A percentile compares a stretch with the other conserved stretches of the same genome.
Conservation (phyloP, 2,888 invertebrate genomes). For the Pammene aurita region DNA sequence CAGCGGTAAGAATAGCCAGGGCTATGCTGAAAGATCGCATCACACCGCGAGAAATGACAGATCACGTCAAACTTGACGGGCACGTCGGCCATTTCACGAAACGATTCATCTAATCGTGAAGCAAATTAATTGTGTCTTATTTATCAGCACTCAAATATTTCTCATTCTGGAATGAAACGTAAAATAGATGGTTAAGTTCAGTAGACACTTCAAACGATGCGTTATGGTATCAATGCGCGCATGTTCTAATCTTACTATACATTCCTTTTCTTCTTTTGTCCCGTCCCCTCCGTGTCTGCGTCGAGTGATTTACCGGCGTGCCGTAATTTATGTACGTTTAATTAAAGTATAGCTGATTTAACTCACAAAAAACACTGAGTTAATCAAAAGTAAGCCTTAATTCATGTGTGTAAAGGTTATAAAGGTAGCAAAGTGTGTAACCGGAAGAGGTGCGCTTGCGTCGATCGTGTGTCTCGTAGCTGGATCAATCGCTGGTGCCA, state of each 20-base stretch:
- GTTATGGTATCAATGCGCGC: conserved; percentile 15
- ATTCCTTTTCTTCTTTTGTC: conserved; percentile 38
- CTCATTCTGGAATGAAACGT: background rate
- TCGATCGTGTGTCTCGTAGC: conserved; percentile 23
- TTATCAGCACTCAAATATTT: conserved; percentile 1
- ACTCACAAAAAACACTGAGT: background rate
- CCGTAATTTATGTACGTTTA: conserved; percentile 75
- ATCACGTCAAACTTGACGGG: conserved; percentile 38
- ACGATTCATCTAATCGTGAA: conserved; percentile 19
- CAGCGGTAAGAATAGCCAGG: conserved; percentile 52
- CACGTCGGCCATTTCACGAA: conserved; percentile 18
- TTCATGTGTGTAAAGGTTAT: background rate
- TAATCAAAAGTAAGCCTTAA: background rate
- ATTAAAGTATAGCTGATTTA: conserved; percentile 64
- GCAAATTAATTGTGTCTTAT: background rate
- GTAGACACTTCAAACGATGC: background rate
- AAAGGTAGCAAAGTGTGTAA: conserved; percentile 47
- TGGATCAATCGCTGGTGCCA: conserved; percentile 37
- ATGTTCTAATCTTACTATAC: conserved; percentile 37
- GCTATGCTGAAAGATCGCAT: conserved; percentile 35
- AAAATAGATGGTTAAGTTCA: background rate
- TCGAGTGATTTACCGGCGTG: conserved; percentile 71
- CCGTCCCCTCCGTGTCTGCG: conserved; percentile 49
- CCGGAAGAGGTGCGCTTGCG: conserved; percentile 60
- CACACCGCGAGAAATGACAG: conserved; percentile 28